Evolutionary conservation across 2,797 vertebrate species (phyloP), one percentile per base, ranked within the genome.

Genomic region (Peromyscus eremicus): DNA sequence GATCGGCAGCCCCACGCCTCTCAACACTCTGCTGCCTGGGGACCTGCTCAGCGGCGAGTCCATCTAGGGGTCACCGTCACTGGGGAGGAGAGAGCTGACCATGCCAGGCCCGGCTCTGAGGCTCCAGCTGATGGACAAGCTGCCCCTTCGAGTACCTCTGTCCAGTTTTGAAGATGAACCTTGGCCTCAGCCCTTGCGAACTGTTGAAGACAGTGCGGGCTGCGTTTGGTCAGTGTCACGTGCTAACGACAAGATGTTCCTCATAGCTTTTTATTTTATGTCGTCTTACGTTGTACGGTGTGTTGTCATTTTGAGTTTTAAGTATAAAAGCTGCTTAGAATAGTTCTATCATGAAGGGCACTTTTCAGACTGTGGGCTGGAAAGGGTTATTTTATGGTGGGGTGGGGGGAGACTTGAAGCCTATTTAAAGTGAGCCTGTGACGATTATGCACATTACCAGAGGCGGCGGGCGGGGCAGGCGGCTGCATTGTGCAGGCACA

Each of bases 1-100:
- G 88, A 99, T 99, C 1, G 99, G 99, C 57, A 99, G 99, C 98
- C 99, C 99, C 89, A 99, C 99, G 55, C 99, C 99, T 55, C 99
- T 99, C 82, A 99, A 99, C 98, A 99, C 99, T 75, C 99, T 99
- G 98, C 99, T 99, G 96, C 99, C 99, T 1, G 99, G 99, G 97
- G 99, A 99, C 98, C 99, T 99, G 97, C 99, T 99, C 97, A 99
- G 99, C 3, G 99, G 99, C 94, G 99, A 99, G 98, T 99, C 99
- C 98, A 99, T 99, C 98, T 99, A 99, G 99, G 98, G 81, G 64
- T 97, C 96, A 94, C 97, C 92, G 97, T 98, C 98, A 97, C 97
- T 98, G 98, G 97, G 94, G 98, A 98, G 97, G 96, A 92, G 96
- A 94, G 91, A 76, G 92, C 71, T 95, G 98, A 97, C 98, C 98